These are phyloP conservation scores for Micromussa lordhowensis DNA, from an alignment of 92 coral and sea anemone species.

Conservation along the genomic window DNA sequence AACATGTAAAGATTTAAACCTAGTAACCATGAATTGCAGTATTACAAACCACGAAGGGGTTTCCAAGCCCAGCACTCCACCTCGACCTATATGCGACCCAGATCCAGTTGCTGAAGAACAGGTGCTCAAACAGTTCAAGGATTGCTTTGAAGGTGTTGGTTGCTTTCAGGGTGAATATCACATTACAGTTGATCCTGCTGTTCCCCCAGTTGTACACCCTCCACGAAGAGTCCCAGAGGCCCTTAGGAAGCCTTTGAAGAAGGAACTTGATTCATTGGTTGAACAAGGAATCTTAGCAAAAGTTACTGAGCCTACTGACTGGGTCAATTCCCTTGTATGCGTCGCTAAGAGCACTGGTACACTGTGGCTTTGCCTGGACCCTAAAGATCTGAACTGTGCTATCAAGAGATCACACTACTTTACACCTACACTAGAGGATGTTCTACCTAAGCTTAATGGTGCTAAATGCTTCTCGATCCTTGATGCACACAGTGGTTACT, in stretches of 20 bases:
- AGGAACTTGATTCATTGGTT: constrained; percentile 68
- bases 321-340: constrained; percentile 74
- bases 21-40: constrained; percentile 70
- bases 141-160: constrained; percentile 64
- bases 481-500: constrained; percentile 77
- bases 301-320: constrained; percentile 68
- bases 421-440: constrained; percentile 78
- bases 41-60: constrained; percentile 29
- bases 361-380: constrained; percentile 70
- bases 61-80: constrained; percentile 1
- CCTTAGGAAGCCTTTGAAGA: constrained; percentile 72
- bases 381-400: constrained; percentile 67
- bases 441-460: constrained; percentile 70
- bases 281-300: constrained; percentile 73
- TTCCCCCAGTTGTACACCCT: constrained; percentile 68
- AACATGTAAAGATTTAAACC: constrained; percentile 67
- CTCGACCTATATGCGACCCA: constrained; percentile 15
- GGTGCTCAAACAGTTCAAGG: constrained; percentile 50
- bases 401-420: constrained; percentile 72
- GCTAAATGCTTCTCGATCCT: constrained; percentile 69
- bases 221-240: constrained; percentile 75
- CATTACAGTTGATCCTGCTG: constrained; percentile 66
- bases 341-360: constrained; percentile 70
- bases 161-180: constrained; percentile 71
- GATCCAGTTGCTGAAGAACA: constrained; percentile 64